These are phyloP conservation scores for Drosophila kokeensis DNA, from an alignment of 2,888 invertebrate species.

Conservation along the genomic window DNA sequence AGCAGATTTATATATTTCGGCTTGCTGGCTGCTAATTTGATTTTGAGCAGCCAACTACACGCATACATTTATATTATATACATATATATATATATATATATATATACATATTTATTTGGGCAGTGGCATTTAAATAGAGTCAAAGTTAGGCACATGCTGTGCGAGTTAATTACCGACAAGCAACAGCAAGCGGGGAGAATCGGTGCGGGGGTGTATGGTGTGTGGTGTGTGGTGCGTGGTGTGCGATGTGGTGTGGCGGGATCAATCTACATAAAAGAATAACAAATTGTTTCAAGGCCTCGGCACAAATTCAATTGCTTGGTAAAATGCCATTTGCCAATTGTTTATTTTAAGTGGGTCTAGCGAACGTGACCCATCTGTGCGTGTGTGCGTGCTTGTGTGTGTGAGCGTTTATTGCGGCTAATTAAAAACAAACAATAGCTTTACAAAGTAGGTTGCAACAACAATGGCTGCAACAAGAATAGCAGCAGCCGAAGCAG, in stretches of 20 bases:
- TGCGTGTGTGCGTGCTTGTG: slow-evolving; percentile 31
- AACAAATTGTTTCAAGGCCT: slow-evolving; percentile 80
- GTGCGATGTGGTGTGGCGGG: neutral
- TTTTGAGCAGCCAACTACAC: slow-evolving; percentile 63
- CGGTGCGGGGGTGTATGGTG: neutral
- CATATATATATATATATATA: slow-evolving; percentile 2
- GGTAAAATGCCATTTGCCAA: slow-evolving; percentile 74
- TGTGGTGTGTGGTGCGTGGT: neutral
- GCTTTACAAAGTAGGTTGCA: slow-evolving; percentile 74
- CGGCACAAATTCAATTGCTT: slow-evolving; percentile 74
- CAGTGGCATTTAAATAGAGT: slow-evolving; percentile 64
- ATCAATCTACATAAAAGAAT: slow-evolving; percentile 55
- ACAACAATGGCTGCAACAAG: slow-evolving; percentile 59
- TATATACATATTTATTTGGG: neutral
- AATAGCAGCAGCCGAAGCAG: slow-evolving; percentile 20
- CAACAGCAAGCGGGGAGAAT: slow-evolving; percentile 2
- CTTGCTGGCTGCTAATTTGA: slow-evolving; percentile 76
- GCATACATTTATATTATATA: neutral
- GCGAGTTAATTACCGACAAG: slow-evolving; percentile 73
- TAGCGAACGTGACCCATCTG: slow-evolving; percentile 48
- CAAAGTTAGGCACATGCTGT: slow-evolving; percentile 69
- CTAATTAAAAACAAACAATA: slow-evolving; percentile 83
- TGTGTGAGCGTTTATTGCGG: slow-evolving; percentile 72
- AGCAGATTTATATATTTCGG: slow-evolving; percentile 73
- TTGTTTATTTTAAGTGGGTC: slow-evolving; percentile 78